phyloP scores from a whole-genome alignment of 2,888 invertebrate species.

The Pimpla rufipes region DNA sequence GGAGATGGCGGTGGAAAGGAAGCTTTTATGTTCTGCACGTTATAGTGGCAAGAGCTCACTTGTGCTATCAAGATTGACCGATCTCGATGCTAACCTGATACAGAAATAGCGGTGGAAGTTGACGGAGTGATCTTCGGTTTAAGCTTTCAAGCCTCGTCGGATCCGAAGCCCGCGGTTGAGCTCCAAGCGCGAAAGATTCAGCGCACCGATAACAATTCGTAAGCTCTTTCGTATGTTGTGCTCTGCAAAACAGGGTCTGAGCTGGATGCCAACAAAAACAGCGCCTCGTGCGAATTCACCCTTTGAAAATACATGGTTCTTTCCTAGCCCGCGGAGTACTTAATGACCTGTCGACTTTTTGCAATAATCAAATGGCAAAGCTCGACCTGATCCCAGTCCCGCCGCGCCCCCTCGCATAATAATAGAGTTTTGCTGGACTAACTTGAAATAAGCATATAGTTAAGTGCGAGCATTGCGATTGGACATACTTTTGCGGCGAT shows the following conservation, averaged over 20 bases:
- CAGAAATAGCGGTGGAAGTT: constrained; percentile 48
- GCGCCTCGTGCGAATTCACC: not conserved
- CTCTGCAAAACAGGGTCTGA: constrained; percentile 11
- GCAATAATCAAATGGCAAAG: constrained; percentile 58
- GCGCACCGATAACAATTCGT: constrained; percentile 56
- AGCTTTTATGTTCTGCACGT: constrained; percentile 67
- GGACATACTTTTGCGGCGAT: not conserved
- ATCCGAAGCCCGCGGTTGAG: constrained; percentile 1
- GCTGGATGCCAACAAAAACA: constrained; percentile 31
- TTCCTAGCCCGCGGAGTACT: constrained; percentile 25
- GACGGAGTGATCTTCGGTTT: constrained; percentile 63
- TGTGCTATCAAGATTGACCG: constrained; percentile 61
- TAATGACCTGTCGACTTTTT: constrained; percentile 66
- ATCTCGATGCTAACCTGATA: constrained; percentile 44
- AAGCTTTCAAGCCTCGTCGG: constrained; percentile 53
- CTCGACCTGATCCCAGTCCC: constrained; percentile 11
- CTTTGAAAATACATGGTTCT: constrained; percentile 13
- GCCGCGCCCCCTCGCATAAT: constrained; percentile 7
- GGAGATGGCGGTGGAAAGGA: constrained; percentile 40
- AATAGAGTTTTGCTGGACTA: constrained; percentile 43
- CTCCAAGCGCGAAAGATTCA: constrained; percentile 49
- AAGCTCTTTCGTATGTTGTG: constrained; percentile 52
- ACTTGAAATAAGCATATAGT: constrained; percentile 8
- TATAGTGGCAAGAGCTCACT: constrained; percentile 36
- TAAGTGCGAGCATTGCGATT: constrained; percentile 20